Evolutionary conservation across 2,113 vertebrate species (phyloP), one percentile per base, ranked within the genome.

Genomic region (Rhadina sibilatrix): DNA sequence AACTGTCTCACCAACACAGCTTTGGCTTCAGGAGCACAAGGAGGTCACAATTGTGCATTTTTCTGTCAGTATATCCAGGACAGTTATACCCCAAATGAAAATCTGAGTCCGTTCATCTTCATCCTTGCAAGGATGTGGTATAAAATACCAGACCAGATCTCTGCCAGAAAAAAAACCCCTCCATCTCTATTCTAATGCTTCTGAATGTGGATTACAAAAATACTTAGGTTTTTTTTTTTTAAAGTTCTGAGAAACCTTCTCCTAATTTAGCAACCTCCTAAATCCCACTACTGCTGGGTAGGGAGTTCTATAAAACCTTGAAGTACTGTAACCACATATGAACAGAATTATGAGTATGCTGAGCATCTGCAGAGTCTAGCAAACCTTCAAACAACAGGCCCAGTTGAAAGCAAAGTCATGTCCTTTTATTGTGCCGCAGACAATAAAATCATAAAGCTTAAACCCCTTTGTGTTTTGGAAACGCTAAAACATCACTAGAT

Each of bases 391-490:
- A 96, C 78, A 94, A 91, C 80, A 90, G 80, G 22, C 93, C 52
- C 38, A 64, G 93, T 60, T 92, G 95, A 95, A 95, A 96, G 95
- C 91, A 87, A 95, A 94, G 89, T 96, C 96, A 87, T 82, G 89
- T 93, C 91, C 84, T 95, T 97, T 89, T 87, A 92, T 49, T 92
- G 89, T 96, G 95, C 89, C 64, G 56, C 8, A 94, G 86, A 95
- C 94, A 92, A 97, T 89, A 91, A 96, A 97, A 96, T 94, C 91
- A 95, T 97, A 95, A 95, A 92, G 95, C 93, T 78, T 71, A 92
- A 86, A 83, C 27, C 80, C 90, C 60, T 93, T 83, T 95, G 89
- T 95, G 76, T 90, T 93, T 74, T 77, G 68, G 76, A 93, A 92
- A 92, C 30, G 76, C 76, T 93, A 93, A 89, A 94, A 54, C 88